Percentiles rank a stretch among this genome's conserved stretches.
These are phyloP conservation scores for Actinernus sp. DNA, from an alignment of 92 coral and sea anemone genomes.

Conservation along the genomic window DNA sequence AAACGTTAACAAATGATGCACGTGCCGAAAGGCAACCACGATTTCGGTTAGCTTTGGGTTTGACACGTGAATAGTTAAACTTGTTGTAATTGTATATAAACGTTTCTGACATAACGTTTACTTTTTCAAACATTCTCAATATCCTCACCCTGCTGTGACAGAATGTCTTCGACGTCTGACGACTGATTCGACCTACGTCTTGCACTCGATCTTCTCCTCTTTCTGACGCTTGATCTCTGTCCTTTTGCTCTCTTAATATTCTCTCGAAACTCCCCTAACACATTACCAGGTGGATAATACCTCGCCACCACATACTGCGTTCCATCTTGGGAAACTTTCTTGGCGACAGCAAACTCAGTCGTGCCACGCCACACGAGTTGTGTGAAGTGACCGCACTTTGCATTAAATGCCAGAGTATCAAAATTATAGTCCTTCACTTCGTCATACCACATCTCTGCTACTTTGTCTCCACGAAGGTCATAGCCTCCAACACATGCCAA, in stretches of 20 bases:
- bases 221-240: conserved; percentile 63
- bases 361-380: conserved; percentile 84
- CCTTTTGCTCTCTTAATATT: conserved; percentile 77
- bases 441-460: conserved; percentile 83
- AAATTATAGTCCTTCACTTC: conserved; percentile 84
- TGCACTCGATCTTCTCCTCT: conserved; percentile 67
- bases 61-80: too few species aligned
- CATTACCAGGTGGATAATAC: conserved; percentile 93
- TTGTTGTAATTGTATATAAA: too few species aligned
- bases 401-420: conserved; percentile 82
- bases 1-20: too few species aligned
- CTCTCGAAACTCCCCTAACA: conserved; percentile 79
- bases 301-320: conserved; percentile 90
- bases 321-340: conserved; percentile 71
- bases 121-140: too few species aligned
- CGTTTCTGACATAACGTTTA: neutral
- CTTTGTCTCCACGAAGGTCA: conserved; percentile 59
- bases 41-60: too few species aligned
- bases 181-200: conserved; percentile 56
- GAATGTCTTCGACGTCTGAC: conserved; percentile 16
- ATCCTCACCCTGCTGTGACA: conserved; percentile 16
- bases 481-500: conserved; percentile 55
- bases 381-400: conserved; percentile 86
- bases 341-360: conserved; percentile 81
- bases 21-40: too few species aligned